Base-by-base conservation (phyloP, 2,888 invertebrate species). In the Stenoptilia bipunctidactyla region DNA sequence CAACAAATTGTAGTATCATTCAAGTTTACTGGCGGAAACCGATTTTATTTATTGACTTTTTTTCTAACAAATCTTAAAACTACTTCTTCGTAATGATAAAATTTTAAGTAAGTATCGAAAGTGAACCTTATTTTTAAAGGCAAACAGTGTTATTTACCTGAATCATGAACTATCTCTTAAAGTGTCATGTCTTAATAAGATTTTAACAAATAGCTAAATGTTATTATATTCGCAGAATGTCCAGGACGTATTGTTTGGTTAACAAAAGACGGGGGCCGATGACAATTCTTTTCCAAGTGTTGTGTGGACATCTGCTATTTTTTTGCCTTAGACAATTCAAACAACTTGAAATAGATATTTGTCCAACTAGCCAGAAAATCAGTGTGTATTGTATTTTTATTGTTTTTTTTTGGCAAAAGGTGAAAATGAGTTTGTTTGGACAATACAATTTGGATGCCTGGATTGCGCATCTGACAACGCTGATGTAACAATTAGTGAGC, bases 151-250 rank as follows among this genome's bases (percentile, higher is more conserved):
- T 5, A 3, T 5, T 20, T 20, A 20, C 20, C 8, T 20, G 20
- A 20, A 8, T 20, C 8, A 5, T 8, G 8, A 20, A 20, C 20
- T 5, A 8, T 20, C 20, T 8, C 20, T 8, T 3, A 30, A 71
- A 72, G 72, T 76, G 77, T 75, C 77, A 74, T 63, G 74, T 69
- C 76, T 68, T 79, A 82, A 83, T 82, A 70, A 74, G 71, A 75
- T 60, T 80, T 75, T 80, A 79, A 83, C 82, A 82, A 82, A 83
- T 82, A 77, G 71, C 76, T 76, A 82, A 83, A 73, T 73, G 74
- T 75, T 82, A 74, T 69, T 73, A 74, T 68, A 80, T 82, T 80
- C 82, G 74, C 59, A 56, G 80, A 82, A 83, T 66, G 68, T 67
- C 61, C 69, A 71, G 65, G 76, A 77, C 72, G 64, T 70, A 62